phyloP scores from a whole-genome alignment of 2,888 invertebrate genomes.

The Cremastinae sp. region DNA sequence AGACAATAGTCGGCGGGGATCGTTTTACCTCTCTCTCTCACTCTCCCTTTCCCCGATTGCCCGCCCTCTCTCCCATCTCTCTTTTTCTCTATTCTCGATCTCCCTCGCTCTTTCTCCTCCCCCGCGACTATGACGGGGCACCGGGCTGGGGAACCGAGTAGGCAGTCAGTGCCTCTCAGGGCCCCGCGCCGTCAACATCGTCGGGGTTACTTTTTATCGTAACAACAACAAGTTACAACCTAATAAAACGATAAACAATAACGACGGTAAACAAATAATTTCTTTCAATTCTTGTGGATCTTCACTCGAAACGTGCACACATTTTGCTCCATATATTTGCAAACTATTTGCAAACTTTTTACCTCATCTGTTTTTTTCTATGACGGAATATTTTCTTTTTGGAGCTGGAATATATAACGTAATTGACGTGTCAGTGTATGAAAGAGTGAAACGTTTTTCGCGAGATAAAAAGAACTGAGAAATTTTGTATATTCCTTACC shows the following conservation, averaged over 20 bases:
- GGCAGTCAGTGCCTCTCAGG: constrained; percentile 77
- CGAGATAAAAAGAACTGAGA: background rate
- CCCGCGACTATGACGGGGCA: constrained; percentile 15
- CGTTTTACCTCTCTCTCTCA: constrained; percentile 15
- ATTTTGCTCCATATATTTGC: no score
- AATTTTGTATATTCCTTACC: no score
- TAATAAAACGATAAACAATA: constrained; percentile 12
- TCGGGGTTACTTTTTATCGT: constrained; percentile 62
- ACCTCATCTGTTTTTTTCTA: no score
- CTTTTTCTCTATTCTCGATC: constrained; percentile 14
- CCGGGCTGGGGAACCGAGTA: constrained; percentile 57
- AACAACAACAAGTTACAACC: constrained; percentile 15
- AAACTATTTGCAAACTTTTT: no score
- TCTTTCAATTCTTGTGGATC: no score
- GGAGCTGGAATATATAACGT: no score
- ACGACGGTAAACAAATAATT: constrained; percentile 22
- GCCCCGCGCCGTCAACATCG: constrained; percentile 76
- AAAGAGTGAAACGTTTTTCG: no score
- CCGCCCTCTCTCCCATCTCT: constrained; percentile 35
- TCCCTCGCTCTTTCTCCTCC: background rate
- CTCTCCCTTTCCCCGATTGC: constrained; percentile 2
- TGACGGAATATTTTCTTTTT: no score
- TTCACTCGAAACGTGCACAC: no score
- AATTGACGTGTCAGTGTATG: no score
- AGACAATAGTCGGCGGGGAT: constrained; percentile 39